Percentiles rank a stretch among this genome's conserved stretches.
Conservation (phyloP, 2,113 vertebrate species). For the Hyaena hyaena region DNA sequence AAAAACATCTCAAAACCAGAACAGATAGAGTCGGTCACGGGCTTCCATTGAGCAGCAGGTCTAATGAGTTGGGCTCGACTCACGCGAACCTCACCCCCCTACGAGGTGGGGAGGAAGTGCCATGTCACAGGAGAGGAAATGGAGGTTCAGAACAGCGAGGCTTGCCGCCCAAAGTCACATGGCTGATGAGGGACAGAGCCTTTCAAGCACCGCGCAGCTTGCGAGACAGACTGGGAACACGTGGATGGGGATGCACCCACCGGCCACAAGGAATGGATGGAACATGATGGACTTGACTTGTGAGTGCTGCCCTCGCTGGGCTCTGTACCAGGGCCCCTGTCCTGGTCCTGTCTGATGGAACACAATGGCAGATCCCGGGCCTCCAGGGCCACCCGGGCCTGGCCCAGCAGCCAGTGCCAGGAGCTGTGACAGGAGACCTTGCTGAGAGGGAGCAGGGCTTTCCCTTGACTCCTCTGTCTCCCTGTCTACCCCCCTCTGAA, state of each 20-base stretch:
- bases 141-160: background rate
- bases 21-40: background rate
- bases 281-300: rapidly evolving
- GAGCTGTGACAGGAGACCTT: background rate
- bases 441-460: rapidly evolving
- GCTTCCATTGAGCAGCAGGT: background rate
- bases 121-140: background rate
- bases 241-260: background rate
- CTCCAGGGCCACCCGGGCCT: rapidly evolving
- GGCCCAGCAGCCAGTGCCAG: rapidly evolving
- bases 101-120: background rate
- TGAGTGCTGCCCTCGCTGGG: too few relatives aligned
- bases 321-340: background rate
- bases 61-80: background rate
- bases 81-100: background rate
- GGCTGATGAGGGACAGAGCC: background rate
- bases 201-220: background rate
- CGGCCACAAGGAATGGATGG: background rate
- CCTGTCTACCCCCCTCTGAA: background rate
- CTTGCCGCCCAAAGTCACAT: background rate
- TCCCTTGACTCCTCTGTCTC: background rate
- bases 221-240: rapidly evolving
- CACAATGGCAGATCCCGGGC: too few relatives aligned
- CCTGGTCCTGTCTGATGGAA: background rate
- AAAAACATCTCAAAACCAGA: background rate